Evolutionary conservation across 2,797 vertebrate genomes (phyloP).

Genomic region (Pseudochirops corinnae): DNA sequence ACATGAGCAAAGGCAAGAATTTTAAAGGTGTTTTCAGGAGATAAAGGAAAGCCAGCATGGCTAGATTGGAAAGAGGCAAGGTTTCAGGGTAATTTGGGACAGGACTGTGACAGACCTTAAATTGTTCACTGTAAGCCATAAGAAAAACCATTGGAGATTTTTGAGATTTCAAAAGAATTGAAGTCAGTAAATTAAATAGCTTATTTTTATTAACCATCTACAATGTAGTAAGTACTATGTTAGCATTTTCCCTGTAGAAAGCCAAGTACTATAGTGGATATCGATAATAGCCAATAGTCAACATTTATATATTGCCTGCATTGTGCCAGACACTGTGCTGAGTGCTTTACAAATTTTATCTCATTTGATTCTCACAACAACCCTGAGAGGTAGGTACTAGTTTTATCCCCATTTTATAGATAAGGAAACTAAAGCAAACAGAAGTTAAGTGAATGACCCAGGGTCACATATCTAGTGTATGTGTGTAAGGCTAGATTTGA

Average conservation of each 20-base stretch:
- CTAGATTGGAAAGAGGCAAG: not conserved
- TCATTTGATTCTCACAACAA: not conserved
- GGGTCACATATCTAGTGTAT: not conserved
- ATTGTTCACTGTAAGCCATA: not conserved
- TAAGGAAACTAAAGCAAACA: not conserved
- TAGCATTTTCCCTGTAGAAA: not conserved
- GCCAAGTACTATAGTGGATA: not conserved
- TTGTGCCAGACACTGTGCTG: not conserved
- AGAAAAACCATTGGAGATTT: not conserved
- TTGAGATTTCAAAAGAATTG: not conserved
- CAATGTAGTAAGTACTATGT: not conserved
- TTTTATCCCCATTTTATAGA: not conserved
- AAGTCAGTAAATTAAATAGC: not conserved
- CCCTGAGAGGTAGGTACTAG: too few relatives aligned
- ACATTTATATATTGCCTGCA: not conserved
- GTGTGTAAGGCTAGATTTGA: not conserved
- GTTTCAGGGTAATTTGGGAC: not conserved
- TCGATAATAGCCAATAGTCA: not conserved
- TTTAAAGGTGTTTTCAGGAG: not conserved
- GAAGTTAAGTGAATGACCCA: not conserved
- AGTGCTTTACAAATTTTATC: not conserved
- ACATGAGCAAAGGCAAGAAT: not conserved
- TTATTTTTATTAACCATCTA: not conserved
- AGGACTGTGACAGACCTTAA: not conserved
- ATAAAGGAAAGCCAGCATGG: not conserved